Conservation (phyloP, 2,113 vertebrate genomes). For the Dermatemys mawii region DNA sequence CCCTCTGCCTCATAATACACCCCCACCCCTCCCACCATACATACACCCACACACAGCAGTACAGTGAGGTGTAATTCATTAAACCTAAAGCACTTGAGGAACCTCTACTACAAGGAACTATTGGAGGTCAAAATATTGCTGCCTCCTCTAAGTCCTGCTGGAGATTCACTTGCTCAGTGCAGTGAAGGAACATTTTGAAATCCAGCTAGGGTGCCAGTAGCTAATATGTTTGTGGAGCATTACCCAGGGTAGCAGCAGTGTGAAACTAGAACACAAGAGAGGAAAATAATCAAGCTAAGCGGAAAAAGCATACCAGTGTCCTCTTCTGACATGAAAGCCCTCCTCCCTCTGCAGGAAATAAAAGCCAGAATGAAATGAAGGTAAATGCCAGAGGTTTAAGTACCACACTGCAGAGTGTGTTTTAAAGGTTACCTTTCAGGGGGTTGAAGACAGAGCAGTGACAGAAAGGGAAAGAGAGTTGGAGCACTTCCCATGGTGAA, state of each 20-base stretch:
- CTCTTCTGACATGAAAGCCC: constrained; percentile 27
- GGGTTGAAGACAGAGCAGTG: neutral
- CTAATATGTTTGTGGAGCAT: neutral
- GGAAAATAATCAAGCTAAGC: constrained; percentile 1
- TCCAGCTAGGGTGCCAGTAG: neutral
- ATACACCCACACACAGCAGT: too few relatives aligned
- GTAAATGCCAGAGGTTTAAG: constrained; percentile 77
- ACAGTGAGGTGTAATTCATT: neutral
- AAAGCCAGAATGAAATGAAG: constrained; percentile 68
- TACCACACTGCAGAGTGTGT: constrained; percentile 30
- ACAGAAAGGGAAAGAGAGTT: constrained; percentile 1
- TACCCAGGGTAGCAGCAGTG: neutral
- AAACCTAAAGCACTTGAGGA: neutral
- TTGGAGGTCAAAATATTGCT: neutral
- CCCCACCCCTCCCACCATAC: neutral
- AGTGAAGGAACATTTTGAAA: neutral
- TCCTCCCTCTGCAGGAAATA: constrained; percentile 57
- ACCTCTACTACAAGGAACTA: neutral
- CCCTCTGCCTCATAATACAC: neutral
- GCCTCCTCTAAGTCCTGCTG: neutral
- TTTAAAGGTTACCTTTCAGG: constrained; percentile 76
- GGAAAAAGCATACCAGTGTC: neutral
- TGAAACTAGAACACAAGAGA: neutral
- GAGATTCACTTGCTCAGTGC: neutral
- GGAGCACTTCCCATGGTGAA: constrained; percentile 42